These are phyloP conservation scores for Nephrotoma flavescens DNA, from an alignment of 2,888 invertebrate species.

Conservation along the genomic window DNA sequence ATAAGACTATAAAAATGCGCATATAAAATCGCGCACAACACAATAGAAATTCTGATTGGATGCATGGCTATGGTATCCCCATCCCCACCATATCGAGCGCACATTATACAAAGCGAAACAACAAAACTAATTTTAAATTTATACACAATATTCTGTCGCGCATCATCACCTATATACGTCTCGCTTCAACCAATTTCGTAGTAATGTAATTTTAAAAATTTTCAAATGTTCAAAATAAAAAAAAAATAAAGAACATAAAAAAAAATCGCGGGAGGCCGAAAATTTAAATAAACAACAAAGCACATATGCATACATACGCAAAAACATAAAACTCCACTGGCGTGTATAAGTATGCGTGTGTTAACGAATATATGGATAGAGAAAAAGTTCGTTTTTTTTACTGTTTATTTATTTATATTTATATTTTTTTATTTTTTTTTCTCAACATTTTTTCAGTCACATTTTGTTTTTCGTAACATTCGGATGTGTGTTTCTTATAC, in stretches of 20 bases:
- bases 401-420: not conserved
- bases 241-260: not conserved
- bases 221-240: not conserved
- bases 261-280: constrained; percentile 3
- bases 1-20: constrained; percentile 8
- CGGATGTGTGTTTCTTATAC: not conserved
- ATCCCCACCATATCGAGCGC: not conserved
- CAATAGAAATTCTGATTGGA: constrained; percentile 11
- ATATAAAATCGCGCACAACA: constrained; percentile 11
- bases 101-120: not conserved
- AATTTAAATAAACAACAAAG: not conserved
- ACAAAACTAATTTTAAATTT: not conserved
- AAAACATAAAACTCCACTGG: not conserved
- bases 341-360: not conserved
- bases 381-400: not conserved
- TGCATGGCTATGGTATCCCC: constrained; percentile 9
- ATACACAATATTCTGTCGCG: not conserved
- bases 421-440: not conserved
- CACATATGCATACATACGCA: not conserved
- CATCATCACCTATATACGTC: not conserved
- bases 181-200: not conserved
- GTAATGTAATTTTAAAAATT: not conserved
- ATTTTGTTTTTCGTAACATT: constrained; percentile 1
- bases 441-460: constrained; percentile 3
- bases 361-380: not conserved